Base-by-base conservation (phyloP, 1,140 invertebrate species). In the Papilio helenus region DNA sequence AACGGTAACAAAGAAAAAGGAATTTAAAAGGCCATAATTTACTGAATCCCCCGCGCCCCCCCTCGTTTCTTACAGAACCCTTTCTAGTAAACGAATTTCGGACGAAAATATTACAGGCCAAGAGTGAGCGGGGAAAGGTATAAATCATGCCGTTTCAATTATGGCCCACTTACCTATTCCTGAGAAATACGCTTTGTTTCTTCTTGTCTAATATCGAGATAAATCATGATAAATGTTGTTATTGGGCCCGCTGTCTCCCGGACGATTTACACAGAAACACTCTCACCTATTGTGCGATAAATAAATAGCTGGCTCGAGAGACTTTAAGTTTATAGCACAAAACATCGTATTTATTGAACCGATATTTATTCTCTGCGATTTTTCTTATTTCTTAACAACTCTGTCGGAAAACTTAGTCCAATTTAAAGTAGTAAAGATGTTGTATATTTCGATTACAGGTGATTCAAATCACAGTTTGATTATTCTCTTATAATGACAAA, bases 11-110 rank as follows among this genome's bases (percentile, higher is more conserved):
- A 81, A 84, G 79, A 79, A 80, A 80, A 82, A 80, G 81, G 82
- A 83, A 83, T 85, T 85, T 85, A 85, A 85, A 85, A 81, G 82
- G 72, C 79, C 80, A 85, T 85, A 85, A 85, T 85, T 85, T 80
- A 85, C 82, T 68, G 61, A 51, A 51, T 55, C 29, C 46, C 72
- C 73, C 73, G 49, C 73, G 44, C 73, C 49, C 65, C 49, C 68
- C 72, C 79, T 79, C 72, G 23, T 34, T 81, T 80, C 74, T 76
- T 76, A 58, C 51, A 42, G 78, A 80, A 83, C 84, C 84, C 82
- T 85, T 85, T 61, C 79, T 23, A 72, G 81, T 77, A 46, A 46
- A 72, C 74, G 74, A 58, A 76, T 76, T 76, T 76, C 74, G 71
- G 82, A 80, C 80, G 79, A 72, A 58, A 46, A 72, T 73, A 74